phyloP scores from a whole-genome alignment of 64 coral and sea anemone species.

The Orbicella faveolata region DNA sequence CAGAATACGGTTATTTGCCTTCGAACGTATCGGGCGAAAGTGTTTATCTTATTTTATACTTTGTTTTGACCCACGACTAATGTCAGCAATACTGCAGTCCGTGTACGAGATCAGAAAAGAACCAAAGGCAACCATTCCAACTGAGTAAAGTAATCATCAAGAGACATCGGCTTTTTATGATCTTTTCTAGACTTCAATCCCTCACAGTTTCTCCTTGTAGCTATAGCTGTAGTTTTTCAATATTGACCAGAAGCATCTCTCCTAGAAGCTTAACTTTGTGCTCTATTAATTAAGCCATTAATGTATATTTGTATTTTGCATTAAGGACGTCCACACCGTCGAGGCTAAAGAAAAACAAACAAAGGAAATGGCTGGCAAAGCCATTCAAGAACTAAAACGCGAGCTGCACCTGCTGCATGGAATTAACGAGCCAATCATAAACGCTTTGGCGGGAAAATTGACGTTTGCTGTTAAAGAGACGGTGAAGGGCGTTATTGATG shows the following conservation, averaged over 20 bases:
- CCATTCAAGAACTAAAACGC: neutral
- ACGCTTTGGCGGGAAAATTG: neutral
- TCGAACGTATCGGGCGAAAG: too few relatives aligned
- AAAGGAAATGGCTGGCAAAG: neutral
- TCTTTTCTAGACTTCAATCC: too few relatives aligned
- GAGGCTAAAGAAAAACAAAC: conserved; percentile 5
- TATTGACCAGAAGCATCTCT: neutral
- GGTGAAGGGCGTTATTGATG: neutral
- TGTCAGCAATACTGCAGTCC: too few relatives aligned
- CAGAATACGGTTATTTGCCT: too few relatives aligned
- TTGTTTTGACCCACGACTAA: too few relatives aligned
- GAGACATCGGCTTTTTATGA: too few relatives aligned
- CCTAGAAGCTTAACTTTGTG: neutral
- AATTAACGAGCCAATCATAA: neutral
- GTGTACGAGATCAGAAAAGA: too few relatives aligned
- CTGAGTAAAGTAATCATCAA: too few relatives aligned
- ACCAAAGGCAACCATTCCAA: too few relatives aligned
- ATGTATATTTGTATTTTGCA: neutral
- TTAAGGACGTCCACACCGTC: neutral
- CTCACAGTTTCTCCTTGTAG: too few relatives aligned
- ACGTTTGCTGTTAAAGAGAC: neutral
- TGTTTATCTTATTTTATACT: too few relatives aligned
- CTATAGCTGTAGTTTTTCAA: neutral
- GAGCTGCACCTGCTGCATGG: neutral
- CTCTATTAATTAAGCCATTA: neutral